Conservation (phyloP, 2,888 invertebrate genomes). For the Tinea trinotella region DNA sequence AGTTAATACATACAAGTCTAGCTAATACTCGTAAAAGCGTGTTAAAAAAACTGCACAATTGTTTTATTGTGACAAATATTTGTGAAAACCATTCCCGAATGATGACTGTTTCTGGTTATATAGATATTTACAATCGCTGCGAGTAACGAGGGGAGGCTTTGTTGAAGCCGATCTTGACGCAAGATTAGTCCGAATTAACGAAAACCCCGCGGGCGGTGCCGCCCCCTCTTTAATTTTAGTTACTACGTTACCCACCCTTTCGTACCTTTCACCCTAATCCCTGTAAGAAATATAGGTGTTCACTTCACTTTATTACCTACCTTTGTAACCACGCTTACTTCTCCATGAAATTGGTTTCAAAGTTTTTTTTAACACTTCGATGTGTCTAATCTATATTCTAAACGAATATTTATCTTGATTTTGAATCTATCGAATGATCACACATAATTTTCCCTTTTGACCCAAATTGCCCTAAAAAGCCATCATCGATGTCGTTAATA, state of each 20-base stretch:
- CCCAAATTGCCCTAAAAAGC: constrained; percentile 50
- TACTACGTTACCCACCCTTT: constrained; percentile 20
- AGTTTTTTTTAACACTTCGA: neutral
- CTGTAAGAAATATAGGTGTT: constrained; percentile 19
- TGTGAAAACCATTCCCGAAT: neutral
- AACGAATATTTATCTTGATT: neutral
- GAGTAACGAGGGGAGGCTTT: constrained; percentile 25
- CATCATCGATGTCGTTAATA: constrained; percentile 41
- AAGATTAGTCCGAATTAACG: constrained; percentile 30
- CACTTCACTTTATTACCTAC: constrained; percentile 12
- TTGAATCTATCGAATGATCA: neutral
- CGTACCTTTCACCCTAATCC: constrained; percentile 17
- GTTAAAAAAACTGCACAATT: no score
- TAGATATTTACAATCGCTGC: neutral
- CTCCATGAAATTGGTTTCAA: neutral
- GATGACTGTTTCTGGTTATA: constrained; percentile 5
- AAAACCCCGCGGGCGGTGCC: constrained; percentile 24
- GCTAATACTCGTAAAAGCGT: no score
- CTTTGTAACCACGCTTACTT: constrained; percentile 3
- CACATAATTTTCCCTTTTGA: constrained; percentile 2
- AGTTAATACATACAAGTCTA: no score
- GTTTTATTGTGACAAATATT: no score
- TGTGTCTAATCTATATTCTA: neutral
- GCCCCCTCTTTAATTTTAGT: constrained; percentile 18
- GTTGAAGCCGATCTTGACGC: constrained; percentile 29